These are phyloP conservation scores for Cataglyphis hispanica DNA, from an alignment of 1,140 invertebrate species.

Conservation along the genomic window DNA sequence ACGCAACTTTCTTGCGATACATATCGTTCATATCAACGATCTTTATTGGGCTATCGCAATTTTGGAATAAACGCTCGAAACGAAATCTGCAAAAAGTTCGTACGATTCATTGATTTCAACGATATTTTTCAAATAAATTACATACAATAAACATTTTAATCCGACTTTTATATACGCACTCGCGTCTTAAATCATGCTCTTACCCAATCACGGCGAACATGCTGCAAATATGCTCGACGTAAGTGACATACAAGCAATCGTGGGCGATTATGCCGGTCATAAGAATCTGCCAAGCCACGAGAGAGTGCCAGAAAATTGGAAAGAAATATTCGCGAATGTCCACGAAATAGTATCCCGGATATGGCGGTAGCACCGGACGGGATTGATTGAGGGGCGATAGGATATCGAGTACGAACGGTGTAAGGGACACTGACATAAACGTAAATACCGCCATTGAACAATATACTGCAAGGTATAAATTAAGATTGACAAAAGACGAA, in stretches of 20 bases:
- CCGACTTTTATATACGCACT: not conserved
- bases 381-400: constrained; percentile 48
- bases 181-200: not conserved
- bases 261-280: constrained; percentile 20
- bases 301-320: constrained; percentile 23
- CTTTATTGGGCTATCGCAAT: not conserved
- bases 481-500: not conserved
- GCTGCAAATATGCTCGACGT: constrained; percentile 57
- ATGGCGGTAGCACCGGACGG: constrained; percentile 4
- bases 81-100: constrained; percentile 19
- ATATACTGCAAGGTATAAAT: constrained; percentile 12
- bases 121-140: not conserved
- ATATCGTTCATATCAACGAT: not conserved
- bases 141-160: too few species aligned
- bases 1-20: constrained; percentile 10
- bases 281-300: not conserved
- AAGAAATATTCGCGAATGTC: constrained; percentile 39
- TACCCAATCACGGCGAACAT: constrained; percentile 52
- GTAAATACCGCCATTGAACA: not conserved
- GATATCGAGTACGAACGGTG: constrained; percentile 20
- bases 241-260: constrained; percentile 40
- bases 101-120: not conserved
- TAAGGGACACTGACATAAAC: constrained; percentile 23
- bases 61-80: constrained; percentile 20
- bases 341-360: constrained; percentile 47